These are phyloP conservation scores for Sylvia atricapilla DNA, from an alignment of 2,113 vertebrate genomes.

Conservation along the genomic window DNA sequence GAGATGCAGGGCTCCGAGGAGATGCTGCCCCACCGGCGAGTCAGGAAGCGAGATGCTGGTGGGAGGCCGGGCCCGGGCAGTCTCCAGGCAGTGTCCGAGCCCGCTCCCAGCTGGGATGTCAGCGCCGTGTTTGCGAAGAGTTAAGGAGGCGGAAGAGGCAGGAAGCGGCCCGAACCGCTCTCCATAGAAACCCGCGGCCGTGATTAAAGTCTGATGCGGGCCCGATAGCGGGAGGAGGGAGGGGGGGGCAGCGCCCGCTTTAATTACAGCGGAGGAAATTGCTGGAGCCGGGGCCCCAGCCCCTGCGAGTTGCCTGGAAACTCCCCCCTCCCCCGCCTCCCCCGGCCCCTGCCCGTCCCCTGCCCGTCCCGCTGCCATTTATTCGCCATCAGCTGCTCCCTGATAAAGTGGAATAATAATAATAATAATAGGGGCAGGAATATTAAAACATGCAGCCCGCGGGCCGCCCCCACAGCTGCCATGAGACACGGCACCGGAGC, in stretches of 20 bases:
- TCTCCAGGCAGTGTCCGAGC: conserved; percentile 48
- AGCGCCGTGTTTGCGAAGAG: conserved; percentile 85
- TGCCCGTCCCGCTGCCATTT: conserved; percentile 79
- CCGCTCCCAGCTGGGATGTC: conserved; percentile 25
- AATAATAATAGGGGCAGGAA: conserved; percentile 69
- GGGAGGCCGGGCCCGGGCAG: background rate
- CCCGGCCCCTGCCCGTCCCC: conserved; percentile 43
- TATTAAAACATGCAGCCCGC: conserved; percentile 63
- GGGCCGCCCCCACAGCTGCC: conserved; percentile 75
- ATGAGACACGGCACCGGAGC: conserved; percentile 92
- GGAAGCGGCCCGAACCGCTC: conserved; percentile 87
- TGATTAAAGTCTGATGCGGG: conserved; percentile 91
- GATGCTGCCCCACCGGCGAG: rapidly evolving
- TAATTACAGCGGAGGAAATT: conserved; percentile 95
- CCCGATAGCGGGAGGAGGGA: conserved; percentile 78
- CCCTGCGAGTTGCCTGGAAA: conserved; percentile 71
- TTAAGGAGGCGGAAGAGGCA: conserved; percentile 89
- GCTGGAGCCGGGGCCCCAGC: conserved; percentile 72
- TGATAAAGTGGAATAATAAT: conserved; percentile 92
- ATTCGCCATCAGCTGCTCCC: conserved; percentile 86
- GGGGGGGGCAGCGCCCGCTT: conserved; percentile 80
- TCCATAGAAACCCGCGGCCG: conserved; percentile 90
- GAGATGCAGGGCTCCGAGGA: background rate
- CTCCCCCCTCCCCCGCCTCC: background rate
- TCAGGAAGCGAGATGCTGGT: background rate